Base-by-base conservation (phyloP, 2,888 invertebrate genomes). In the Chaitophorus viminalis region DNA sequence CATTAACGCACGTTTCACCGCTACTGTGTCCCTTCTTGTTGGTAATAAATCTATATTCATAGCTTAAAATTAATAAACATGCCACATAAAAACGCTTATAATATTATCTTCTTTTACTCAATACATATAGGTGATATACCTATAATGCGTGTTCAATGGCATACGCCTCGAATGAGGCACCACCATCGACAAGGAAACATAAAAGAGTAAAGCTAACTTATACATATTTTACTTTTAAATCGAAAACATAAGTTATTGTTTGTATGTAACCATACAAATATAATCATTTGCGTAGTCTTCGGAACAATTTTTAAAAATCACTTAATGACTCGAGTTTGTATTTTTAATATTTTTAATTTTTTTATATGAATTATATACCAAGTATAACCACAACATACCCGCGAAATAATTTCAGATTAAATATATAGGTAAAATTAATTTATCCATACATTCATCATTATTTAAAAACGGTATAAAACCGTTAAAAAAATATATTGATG, bases 41-140 rank as follows among this genome's bases (percentile, higher is more conserved):
- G 72, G 39, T 74, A 52, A 79, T 86, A 86, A 86, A 86, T 86
- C 39, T 74, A 60, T 39, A 72, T 74, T 60, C 8, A 78, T 36
- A 72, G 86, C 78, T 70, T 36, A 25, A 79, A 86, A 86, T 86
- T 78, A 86, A 86, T 86, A 86, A 86, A 78, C 36, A 72, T 72
- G 70, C 54, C 52, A 77, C n/a, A 77, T 85, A 85, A 72, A 81
- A 29, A 25, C n/a, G 29, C 33, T 33, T n/a, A 11, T 36, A 82
- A 65, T 76, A 84, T 76, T 74, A 83, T 83, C 36, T 29, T 84
- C 0, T 72, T 52, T 65, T 85, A 85, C 68, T 36, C 11, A 29
- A 39, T 29, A 52, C 31, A 29, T 25, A 68, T 72, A 36, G 39
- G 25, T 52, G 1, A 14, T 68, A 39, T 54, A 25, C 25, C 39